Base-by-base conservation (phyloP, 2,797 vertebrate species). In the Oreochromis grahami region DNA sequence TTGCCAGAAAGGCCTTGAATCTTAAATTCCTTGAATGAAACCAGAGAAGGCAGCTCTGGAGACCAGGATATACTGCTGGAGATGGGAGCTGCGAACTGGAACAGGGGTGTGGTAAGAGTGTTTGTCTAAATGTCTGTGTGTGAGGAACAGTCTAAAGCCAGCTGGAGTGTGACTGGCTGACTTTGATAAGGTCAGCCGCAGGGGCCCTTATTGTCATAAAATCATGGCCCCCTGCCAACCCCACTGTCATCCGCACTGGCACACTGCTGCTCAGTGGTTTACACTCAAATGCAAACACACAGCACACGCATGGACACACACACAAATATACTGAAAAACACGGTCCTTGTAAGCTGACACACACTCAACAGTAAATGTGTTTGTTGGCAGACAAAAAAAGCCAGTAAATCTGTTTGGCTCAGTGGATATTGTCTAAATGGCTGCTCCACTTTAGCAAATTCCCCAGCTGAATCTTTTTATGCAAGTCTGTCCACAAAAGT, bases 141-240 rank as follows among this genome's bases (percentile, higher is more conserved):
- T 74, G 82, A 84, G 85, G 60, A 87, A 63, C 79, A 76, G 76
- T 91, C 85, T 79, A 38, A 38, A 85, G 87, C 88, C 88, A 91
- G 91, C 91, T 93, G 89, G 88, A 93, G 90, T 91, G 89, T 92
- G 92, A 94, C 93, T 92, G 93, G 86, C 82, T 92, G 93, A 94
- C 92, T 91, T 95, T 95, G 94, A 95, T 94, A 94, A 95, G 95
- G 93, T 95, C 92, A 93, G 90, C 88, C 85, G 48, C 83, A 83
- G 89, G 90, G 93, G 82, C 88, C 91, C 83, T 85, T 91, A 89
- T 94, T 94, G 93, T 93, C 92, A 92, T 81, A 91, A 72, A 88
- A 85, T 74, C 3, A 51, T 88, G 93, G 92, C 84, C 93, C 82
- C 89, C 88, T 89, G 92, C 90, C 94, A 91, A 84, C 80, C 78